Base-by-base conservation (phyloP, 2,888 invertebrate species). In the Dynastes tityus region DNA sequence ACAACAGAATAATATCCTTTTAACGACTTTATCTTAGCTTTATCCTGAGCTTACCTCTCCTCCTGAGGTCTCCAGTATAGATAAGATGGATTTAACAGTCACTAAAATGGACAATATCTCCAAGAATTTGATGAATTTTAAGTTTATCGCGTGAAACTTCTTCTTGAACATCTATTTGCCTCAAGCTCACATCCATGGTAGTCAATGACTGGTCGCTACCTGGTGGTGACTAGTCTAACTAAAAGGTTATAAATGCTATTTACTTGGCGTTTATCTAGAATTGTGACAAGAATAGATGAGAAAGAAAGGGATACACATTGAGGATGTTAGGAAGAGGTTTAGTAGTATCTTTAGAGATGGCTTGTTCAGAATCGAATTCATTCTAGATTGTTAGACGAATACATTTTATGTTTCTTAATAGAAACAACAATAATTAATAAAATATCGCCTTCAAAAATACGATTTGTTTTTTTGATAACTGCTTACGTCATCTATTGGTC, bases 211-310 rank as follows among this genome's bases (percentile, higher is more conserved):
- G 29, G 2, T 32, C 64, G 64, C 64, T 11, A 8, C 37, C 64
- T 64, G 29, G 37, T 13, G 64, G 37, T 29, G 32, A 37, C 11
- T 64, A 29, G 64, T 32, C 37, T 64, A 64, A 64, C 64, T 64
- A 64, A 64, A 64, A 32, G 32, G 32, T 32, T 13, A 37, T 37
- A 37, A 32, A 64, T 64, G 22, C n/a, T 29, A 29, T 37, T 13
- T 64, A 8, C 8, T 9, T 45, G 45, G 5, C 45, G 45, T 45
- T 8, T 5, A 8, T 45, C 6, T 45, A 9, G 45, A 45, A 45
- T 9, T 45, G 45, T 45, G 45, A 8, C 11, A 9, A 11, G 8
- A 45, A 9, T 45, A 45, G 45, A 45, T 9, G 45, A 9, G 45
- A 45, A 3, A 37, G 6, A 5, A 45, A 45, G 8, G 11, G 45